Percentiles rank a stretch among this genome's conserved stretches.
These are phyloP conservation scores for Coremacera marginata DNA, from an alignment of 2,888 invertebrate genomes.

Conservation along the genomic window DNA sequence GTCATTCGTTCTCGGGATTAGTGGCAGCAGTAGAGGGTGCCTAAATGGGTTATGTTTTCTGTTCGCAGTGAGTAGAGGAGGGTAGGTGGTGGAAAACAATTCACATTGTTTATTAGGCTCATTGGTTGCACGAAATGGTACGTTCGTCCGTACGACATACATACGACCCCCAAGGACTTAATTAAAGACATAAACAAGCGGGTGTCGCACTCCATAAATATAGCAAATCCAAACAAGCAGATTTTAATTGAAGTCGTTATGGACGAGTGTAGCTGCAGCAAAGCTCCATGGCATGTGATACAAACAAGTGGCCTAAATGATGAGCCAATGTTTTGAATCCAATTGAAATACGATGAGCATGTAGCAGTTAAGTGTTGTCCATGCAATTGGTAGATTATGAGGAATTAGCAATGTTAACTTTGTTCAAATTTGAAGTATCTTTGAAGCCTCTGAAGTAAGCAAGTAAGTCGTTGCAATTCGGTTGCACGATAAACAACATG, in stretches of 20 bases:
- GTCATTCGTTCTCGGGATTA: conserved; percentile 33
- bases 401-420: not conserved
- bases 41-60: not conserved
- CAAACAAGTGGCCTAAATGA: too few species aligned
- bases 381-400: not conserved
- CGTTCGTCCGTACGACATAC: not conserved
- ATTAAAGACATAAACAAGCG: conserved; percentile 26
- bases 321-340: too few species aligned
- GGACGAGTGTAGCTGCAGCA: not conserved
- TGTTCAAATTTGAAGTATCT: not conserved
- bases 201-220: conserved; percentile 11
- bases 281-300: not conserved
- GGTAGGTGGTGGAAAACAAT: too few species aligned
- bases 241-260: conserved; percentile 13
- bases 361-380: not conserved
- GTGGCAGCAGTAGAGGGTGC: not conserved
- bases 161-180: conserved; percentile 16
- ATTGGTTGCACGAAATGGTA: not conserved
- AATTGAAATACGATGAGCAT: not conserved
- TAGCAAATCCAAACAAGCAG: conserved; percentile 7
- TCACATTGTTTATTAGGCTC: too few species aligned
- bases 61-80: not conserved
- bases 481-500: not conserved
- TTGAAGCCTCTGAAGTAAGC: too few species aligned
- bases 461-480: not conserved